Base-by-base conservation (phyloP, 2,113 vertebrate genomes). In the Octodon degus region DNA sequence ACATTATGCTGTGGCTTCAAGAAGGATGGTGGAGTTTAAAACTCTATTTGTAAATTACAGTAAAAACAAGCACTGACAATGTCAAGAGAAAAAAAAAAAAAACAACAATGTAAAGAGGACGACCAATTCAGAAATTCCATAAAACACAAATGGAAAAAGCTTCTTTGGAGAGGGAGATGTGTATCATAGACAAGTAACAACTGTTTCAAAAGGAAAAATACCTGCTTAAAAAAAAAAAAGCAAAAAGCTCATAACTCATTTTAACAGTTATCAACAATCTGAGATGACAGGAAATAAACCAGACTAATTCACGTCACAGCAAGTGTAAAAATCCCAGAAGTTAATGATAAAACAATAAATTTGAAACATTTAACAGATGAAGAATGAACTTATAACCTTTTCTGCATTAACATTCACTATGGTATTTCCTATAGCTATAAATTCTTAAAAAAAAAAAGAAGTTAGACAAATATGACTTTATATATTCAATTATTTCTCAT, bases 301-400 rank as follows among this genome's bases (percentile, higher is more conserved):
- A 90, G 96, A 93, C 95, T 93, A 96, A 96, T 92, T 93, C 86
- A 13, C 96, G 6, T 98, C 98, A 98, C 65, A 91, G 76, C 55
- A 83, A 67, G 83, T 92, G 92, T 94, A 97, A 68, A 93, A 98
- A 80, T 65, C 95, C 98, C 98, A 80, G 63, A 94, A 96, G 97
- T 0, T 0, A 90, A 43, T 60, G 89, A 96, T 95, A 97, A 88
- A 76, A 89, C n/a, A 94, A 98, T 94, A 97, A 97, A 97, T 94
- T 0, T 97, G 85, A 98, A 97, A 97, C 97, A 98, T 96, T 97
- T 97, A 98, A 98, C 98, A 98, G 98, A 96, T 98, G 98, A 98
- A 97, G 94, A 97, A 92, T 97, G 98, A 98, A 98, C 98, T 98
- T 95, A 2, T 27, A 98, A 98, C 98, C 98, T 97, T 91, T 95